Conservation (phyloP, 2,888 invertebrate genomes). For the Oscheius sp. region DNA sequence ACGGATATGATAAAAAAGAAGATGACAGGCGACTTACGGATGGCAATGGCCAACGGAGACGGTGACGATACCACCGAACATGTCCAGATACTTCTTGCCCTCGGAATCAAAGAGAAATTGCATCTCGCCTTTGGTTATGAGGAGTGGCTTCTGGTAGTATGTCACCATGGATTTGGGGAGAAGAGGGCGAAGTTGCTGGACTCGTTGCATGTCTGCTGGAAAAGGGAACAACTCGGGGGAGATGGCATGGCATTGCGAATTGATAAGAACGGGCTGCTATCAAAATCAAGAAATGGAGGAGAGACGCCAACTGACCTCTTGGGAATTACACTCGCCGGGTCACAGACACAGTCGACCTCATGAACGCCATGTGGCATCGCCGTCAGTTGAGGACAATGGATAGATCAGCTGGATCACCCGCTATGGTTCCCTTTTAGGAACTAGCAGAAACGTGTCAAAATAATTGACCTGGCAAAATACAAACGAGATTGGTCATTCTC, state of each 20-base stretch:
- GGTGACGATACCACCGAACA: conserved; percentile 96
- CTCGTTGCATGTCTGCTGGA: conserved; percentile 53
- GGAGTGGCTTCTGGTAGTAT: conserved; percentile 51
- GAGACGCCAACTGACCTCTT: conserved; percentile 18
- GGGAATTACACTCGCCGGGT: conserved; percentile 4
- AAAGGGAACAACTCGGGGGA: neutral
- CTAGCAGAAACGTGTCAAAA: too few relatives aligned
- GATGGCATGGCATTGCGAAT: conserved; percentile 6
- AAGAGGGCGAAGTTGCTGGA: conserved; percentile 58
- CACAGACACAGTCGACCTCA: neutral
- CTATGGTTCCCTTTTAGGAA: too few relatives aligned
- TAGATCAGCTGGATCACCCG: too few relatives aligned
- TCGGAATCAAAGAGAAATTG: conserved; percentile 61
- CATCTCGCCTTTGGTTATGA: conserved; percentile 42
- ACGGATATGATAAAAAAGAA: conserved; percentile 10
- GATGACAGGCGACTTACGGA: conserved; percentile 83
- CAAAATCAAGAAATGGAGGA: conserved; percentile 6
- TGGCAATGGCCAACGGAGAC: conserved; percentile 97
- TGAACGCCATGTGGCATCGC: conserved; percentile 11
- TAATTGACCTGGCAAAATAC: too few relatives aligned
- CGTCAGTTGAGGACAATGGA: neutral
- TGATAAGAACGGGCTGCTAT: conserved; percentile 12
- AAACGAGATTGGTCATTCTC: too few relatives aligned
- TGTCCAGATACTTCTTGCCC: conserved; percentile 84
- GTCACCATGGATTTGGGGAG: conserved; percentile 60